phyloP scores from a whole-genome alignment of 2,113 vertebrate species.

The Brachypodius melanocephalos region DNA sequence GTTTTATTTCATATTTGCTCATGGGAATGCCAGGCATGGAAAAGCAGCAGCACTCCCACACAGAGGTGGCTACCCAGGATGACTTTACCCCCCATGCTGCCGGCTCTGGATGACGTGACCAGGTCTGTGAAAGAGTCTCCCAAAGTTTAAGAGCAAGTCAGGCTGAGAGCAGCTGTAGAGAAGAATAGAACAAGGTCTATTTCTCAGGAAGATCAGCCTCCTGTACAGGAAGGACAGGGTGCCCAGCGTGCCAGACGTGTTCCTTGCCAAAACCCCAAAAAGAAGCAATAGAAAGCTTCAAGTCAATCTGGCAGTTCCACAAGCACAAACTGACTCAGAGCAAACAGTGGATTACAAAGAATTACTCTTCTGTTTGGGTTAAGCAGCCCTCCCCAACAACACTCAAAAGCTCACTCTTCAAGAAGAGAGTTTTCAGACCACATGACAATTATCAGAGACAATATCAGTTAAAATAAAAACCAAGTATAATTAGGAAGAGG shows the following conservation, averaged over 20 bases:
- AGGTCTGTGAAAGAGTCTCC: background rate
- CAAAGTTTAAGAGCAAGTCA: background rate
- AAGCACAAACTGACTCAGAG: slow-evolving; percentile 7
- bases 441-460: background rate
- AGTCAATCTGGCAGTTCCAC: slow-evolving; percentile 16
- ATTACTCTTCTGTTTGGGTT: background rate
- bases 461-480: background rate
- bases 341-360: background rate
- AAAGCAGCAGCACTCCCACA: background rate
- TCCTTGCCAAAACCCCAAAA: slow-evolving; percentile 31
- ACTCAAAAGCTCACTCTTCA: background rate
- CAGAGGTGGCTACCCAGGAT: background rate
- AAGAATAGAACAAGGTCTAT: slow-evolving; percentile 11
- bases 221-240: slow-evolving; percentile 33
- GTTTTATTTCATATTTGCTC: background rate
- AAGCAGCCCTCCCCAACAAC: background rate
- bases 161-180: background rate
- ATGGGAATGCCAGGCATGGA: rapidly evolving
- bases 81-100: background rate
- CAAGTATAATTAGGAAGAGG: background rate
- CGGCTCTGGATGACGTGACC: background rate
- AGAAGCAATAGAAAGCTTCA: slow-evolving; percentile 19
- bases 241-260: background rate
- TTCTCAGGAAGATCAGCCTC: slow-evolving; percentile 45
- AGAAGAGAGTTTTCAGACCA: background rate